Base-by-base conservation (phyloP, 2,113 vertebrate species). In the Empidonax alnorum region DNA sequence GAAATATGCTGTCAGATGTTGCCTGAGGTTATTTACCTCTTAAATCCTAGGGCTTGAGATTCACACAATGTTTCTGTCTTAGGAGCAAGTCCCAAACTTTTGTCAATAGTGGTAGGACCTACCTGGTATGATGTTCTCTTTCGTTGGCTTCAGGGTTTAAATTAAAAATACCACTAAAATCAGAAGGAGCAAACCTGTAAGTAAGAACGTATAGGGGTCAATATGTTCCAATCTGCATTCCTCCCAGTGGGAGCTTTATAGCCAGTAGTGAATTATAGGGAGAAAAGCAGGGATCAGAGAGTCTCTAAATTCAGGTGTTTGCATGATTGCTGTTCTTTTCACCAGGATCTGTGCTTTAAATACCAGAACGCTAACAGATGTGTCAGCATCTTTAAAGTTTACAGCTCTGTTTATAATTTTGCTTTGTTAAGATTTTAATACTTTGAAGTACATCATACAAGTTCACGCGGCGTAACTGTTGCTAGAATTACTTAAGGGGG, bases 311-410 rank as follows among this genome's bases (percentile, higher is more conserved):
- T 84, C 67, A 85, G 72, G 35, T 86, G 53, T 86, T 94, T 61
- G 69, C 61, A 27, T 47, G 33, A 83, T 77, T 73, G 22, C 35
- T 85, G 47, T 80, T 73, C 14, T 84, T 79, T 96, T 91, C 72
- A 67, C 24, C 8, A 44, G 75, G 23, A 66, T 76, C 24, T 67
- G 46, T 80, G 53, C 27, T 76, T 94, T 93, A 94, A 88, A 90
- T 74, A 69, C 33, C 72, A 75, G 75, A 92, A 68, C 6, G 65
- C 53, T 71, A 94, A 76, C 87, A 95, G 80, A 63, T 91, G 65
- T 87, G 73, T 76, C 65, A 59, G 12, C 47, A 84, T 92, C 80
- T 93, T 93, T 92, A 95, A 93, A 94, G 87, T 90, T 93, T 94
- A 96, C n/a, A 47, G 56, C 61, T 94, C 80, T 89, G 65, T 86